Evolutionary conservation across 2,113 vertebrate genomes (phyloP), one percentile per base, ranked within the genome.

Genomic region (Ciconia boyciana): DNA sequence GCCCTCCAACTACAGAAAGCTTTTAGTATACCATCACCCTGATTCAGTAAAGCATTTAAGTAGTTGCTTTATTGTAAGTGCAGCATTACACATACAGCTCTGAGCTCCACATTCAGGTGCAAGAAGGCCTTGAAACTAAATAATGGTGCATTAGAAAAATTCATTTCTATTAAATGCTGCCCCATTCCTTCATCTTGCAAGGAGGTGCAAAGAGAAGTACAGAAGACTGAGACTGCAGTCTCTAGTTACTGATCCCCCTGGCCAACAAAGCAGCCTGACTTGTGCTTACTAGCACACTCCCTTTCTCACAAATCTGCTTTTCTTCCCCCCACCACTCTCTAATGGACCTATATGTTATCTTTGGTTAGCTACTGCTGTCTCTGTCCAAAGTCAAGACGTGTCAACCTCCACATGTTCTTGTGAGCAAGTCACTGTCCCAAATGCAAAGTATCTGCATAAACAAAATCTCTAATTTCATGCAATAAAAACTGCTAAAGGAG

Each of bases 371-470:
- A 0, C n/a, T 80, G 39, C 62, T 4, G 0, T 11, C 54, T 72
- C 61, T 36, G 9, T 15, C 64, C 46, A 25, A 51, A 57, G 58
- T 44, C 91, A 61, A 24, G 19, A 25, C 0, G 0, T 68, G 48
- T 11, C n/a, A 68, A n/a, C 34, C 5, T 66, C 51, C n/a, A 11
- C 5, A 0, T 7, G 21, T 60, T 62, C 28, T n/a, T 41, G 8
- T 34, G 39, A 90, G 65, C 19, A 29, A 24, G 13, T 34, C 70
- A 32, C 34, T 54, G 31, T 58, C 46, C 48, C 62, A 57, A 71
- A 68, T 7, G 11, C 32, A 36, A 54, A 49, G 12, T 13, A 14
- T 41, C 24, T 31, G 44, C 34, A 57, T 8, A 34, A 70, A 66
- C 10, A 72, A 69, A 52, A 17, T 7, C 36, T 78, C 36, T 22